Percentiles rank a stretch among this genome's conserved stretches.
Conservation (phyloP, 2,888 invertebrate species). For the Sepioteuthis lessoniana region DNA sequence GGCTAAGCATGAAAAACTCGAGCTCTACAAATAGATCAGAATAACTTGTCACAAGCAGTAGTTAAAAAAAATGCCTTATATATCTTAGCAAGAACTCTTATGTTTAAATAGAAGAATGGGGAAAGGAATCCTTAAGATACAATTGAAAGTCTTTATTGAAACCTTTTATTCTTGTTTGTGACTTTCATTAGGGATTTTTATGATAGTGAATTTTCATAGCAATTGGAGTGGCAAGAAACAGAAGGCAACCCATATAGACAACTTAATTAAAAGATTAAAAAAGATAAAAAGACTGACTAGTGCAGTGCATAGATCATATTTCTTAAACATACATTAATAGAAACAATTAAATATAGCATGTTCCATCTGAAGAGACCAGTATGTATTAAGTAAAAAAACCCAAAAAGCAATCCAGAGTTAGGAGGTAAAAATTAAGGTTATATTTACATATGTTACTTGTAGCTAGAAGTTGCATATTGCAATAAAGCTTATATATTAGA, state of each 20-base stretch:
- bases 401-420: background rate
- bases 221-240: background rate
- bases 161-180: background rate
- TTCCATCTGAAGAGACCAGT: background rate
- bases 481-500: too few species aligned
- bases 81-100: background rate
- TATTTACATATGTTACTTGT: too few species aligned
- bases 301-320: constrained; percentile 33
- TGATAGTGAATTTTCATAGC: background rate
- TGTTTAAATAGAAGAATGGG: background rate
- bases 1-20: background rate
- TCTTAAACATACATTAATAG: background rate
- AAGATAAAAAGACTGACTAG: background rate
- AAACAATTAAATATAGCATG: background rate
- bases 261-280: background rate
- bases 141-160: background rate
- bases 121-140: background rate
- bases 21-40: background rate
- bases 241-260: background rate
- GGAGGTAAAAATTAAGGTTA: too few species aligned
- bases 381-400: background rate
- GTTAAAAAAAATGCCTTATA: background rate
- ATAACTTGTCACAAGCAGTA: background rate
- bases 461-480: too few species aligned
- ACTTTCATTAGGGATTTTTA: background rate